Conservation (phyloP, 2,797 vertebrate species). For the Sebastes kiyomatsui region DNA sequence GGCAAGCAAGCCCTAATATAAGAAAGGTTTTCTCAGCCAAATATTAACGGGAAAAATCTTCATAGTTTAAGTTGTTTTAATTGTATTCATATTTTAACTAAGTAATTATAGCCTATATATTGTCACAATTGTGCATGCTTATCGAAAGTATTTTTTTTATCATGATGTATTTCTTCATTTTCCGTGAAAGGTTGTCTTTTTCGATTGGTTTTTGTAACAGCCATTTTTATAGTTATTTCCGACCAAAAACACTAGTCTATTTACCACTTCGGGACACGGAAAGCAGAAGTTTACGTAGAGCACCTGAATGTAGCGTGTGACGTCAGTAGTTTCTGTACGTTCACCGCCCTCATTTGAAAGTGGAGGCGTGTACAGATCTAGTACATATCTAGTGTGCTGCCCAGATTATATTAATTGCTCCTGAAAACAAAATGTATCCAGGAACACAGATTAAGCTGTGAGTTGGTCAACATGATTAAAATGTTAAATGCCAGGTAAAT, state of each 20-base stretch:
- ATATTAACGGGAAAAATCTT: rapidly evolving
- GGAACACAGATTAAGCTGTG: background rate
- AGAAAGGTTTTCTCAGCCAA: rapidly evolving
- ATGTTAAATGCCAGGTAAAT: background rate
- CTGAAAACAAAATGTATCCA: background rate
- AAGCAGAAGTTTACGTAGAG: background rate
- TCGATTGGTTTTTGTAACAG: rapidly evolving
- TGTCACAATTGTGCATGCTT: rapidly evolving
- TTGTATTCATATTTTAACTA: background rate
- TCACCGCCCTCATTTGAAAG: conserved; percentile 63
- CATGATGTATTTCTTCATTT: background rate
- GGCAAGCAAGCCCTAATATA: rapidly evolving
- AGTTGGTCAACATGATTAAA: background rate
- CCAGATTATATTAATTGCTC: background rate
- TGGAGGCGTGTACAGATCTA: conserved; percentile 37
- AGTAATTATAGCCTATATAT: too few species aligned
- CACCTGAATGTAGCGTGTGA: conserved; percentile 24
- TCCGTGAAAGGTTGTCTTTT: background rate
- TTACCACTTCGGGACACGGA: background rate
- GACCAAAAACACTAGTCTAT: background rate
- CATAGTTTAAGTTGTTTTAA: rapidly evolving
- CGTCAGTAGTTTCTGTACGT: conserved; percentile 30
- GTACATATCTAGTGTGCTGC: background rate
- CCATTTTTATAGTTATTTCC: background rate
- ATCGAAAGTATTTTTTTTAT: too few species aligned